Base-by-base conservation (phyloP, 2,888 invertebrate genomes). In the Pardosa pseudoannulata region DNA sequence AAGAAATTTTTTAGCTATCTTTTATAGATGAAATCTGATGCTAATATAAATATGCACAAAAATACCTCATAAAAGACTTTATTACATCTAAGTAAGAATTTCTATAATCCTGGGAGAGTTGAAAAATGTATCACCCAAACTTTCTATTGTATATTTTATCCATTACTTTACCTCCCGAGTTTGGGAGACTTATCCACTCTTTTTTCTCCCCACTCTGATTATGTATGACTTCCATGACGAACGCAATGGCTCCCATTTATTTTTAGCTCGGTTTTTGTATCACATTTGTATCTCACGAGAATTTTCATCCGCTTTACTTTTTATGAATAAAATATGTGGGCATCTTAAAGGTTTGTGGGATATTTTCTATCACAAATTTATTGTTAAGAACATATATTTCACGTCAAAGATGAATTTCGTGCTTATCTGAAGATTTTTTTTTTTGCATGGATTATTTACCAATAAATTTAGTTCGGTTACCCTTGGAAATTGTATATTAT, bases 301-400 rank as follows among this genome's bases (percentile, higher is more conserved):
- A 11, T 19, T 56, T 23, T 5, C 1, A 2, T 23, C n/a, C 56
- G 19, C 56, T 23, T 56, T 16, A 16, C n/a, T n/a, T 3, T 19
- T 56, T 56, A 56, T 56, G 56, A 56, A 56, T 56, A 56, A 56
- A 56, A 56, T 56, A 56, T 56, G 23, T 6, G 19, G 1, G 23
- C 23, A 23, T 23, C 56, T 56, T 23, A 56, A 56, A 56, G 56
- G 56, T 56, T 56, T 56, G 19, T 6, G 56, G 23, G 19, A 56
- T 2, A 23, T 5, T 6, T 23, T 56, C 23, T 23, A 56, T 56
- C 19, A 23, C 23, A 56, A 56, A 56, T 23, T 56, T 56, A 23
- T 19, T 56, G 23, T 19, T 23, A n/a, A 23, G n/a, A 11, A n/a
- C n/a, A 46, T 16, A 46, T 46, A 46, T 46, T 11, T 46, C 16